phyloP scores from a whole-genome alignment of 2,113 vertebrate genomes.

The Bucco capensis region DNA sequence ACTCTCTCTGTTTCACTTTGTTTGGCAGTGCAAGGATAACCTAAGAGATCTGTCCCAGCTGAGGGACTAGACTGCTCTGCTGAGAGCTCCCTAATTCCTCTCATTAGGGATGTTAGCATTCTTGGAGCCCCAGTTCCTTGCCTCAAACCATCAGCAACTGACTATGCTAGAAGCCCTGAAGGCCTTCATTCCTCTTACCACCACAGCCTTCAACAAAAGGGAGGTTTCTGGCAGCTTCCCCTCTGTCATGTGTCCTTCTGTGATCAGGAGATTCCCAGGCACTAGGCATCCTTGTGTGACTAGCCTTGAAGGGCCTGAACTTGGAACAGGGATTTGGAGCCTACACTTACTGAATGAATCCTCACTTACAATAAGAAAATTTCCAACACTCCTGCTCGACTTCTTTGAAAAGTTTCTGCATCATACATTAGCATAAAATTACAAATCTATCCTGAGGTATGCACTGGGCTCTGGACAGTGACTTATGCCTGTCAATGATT shows the following conservation, averaged over 20 bases:
- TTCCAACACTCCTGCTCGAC: not conserved
- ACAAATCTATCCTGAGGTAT: not conserved
- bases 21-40: not conserved
- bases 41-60: not conserved
- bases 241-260: not conserved
- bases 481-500: not conserved
- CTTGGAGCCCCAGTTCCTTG: not conserved
- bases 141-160: not conserved
- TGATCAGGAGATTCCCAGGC: not conserved
- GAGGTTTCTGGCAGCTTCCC: not conserved
- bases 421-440: not conserved
- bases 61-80: not conserved
- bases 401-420: not conserved
- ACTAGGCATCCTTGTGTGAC: accelerated
- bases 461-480: not conserved
- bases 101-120: not conserved
- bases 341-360: not conserved
- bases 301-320: not conserved
- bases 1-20: not conserved
- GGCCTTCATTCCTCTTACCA: not conserved
- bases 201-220: not conserved
- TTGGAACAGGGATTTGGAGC: not conserved
- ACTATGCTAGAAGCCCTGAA: not conserved
- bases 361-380: not conserved
- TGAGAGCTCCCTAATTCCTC: not conserved